Evolutionary conservation across 2,113 vertebrate species (phyloP).

Genomic region (Ctenomys sociabilis): DNA sequence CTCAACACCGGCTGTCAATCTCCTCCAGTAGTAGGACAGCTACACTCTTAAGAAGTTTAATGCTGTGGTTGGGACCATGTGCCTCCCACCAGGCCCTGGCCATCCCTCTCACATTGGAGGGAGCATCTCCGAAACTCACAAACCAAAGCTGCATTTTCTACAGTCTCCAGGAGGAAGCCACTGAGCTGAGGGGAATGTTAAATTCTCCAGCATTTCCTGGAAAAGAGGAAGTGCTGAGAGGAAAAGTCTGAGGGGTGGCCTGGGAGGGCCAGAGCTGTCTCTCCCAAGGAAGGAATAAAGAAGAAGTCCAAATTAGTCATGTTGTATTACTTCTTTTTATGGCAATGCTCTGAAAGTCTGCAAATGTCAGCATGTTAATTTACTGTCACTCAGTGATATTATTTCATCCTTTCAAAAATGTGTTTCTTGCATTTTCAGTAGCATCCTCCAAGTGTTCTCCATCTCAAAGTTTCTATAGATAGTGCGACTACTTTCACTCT

Average conservation of each 20-base stretch:
- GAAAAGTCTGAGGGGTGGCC: constrained; percentile 84
- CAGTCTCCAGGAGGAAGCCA: constrained; percentile 67
- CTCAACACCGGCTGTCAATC: too few species aligned
- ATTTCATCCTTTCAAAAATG: constrained; percentile 82
- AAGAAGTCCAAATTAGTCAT: constrained; percentile 85
- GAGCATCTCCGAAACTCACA: background rate
- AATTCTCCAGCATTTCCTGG: constrained; percentile 74
- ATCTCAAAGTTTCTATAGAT: constrained; percentile 83
- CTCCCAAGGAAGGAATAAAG: constrained; percentile 80
- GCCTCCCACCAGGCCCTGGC: background rate
- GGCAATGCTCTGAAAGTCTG: constrained; percentile 84
- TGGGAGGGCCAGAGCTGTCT: constrained; percentile 83
- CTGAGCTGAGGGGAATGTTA: constrained; percentile 73
- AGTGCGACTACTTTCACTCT: constrained; percentile 79
- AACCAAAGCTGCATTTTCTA: background rate
- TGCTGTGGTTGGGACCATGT: fast-evolving
- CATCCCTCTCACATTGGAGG: too few species aligned
- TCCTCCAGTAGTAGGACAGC: background rate
- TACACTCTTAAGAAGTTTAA: background rate
- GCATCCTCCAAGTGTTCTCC: constrained; percentile 77
- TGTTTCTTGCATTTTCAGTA: constrained; percentile 80
- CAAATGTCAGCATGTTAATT: constrained; percentile 84
- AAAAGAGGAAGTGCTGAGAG: constrained; percentile 68
- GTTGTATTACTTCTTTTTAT: constrained; percentile 86
- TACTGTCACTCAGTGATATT: constrained; percentile 82